phyloP scores from a whole-genome alignment of 2,113 vertebrate species.

The Taxidea taxus region DNA sequence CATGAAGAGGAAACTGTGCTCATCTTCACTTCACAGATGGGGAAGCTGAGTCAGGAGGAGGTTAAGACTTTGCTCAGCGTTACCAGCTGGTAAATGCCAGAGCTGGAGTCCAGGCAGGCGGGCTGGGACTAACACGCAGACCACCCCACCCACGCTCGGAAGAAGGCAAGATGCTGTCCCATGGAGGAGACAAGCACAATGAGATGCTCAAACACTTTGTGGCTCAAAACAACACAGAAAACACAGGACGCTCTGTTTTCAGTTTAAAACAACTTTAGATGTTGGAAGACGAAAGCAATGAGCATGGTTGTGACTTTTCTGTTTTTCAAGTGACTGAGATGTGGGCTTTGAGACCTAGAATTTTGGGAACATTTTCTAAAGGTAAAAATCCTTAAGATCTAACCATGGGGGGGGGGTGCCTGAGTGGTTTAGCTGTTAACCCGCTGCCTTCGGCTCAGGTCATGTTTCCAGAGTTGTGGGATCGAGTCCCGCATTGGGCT shows the following conservation, averaged over 20 bases:
- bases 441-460: too few species aligned
- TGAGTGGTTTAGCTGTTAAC: too few species aligned
- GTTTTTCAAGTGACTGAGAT: not conserved
- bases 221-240: not conserved
- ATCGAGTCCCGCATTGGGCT: too few species aligned
- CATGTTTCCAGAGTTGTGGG: too few species aligned
- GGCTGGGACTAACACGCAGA: not conserved
- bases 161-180: too few species aligned
- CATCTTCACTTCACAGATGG: not conserved
- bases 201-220: not conserved
- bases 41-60: not conserved
- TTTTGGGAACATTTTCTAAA: not conserved
- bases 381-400: not conserved
- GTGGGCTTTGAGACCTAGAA: not conserved
- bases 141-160: not conserved
- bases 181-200: accelerated
- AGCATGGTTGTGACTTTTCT: not conserved
- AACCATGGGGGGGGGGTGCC: too few species aligned
- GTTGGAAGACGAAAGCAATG: not conserved
- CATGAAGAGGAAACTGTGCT: not conserved
- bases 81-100: too few species aligned
- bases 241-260: not conserved
- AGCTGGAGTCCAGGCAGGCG: too few species aligned
- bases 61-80: not conserved
- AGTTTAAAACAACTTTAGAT: not conserved